phyloP scores from a whole-genome alignment of 2,888 invertebrate genomes.

The Metellina segmentata region DNA sequence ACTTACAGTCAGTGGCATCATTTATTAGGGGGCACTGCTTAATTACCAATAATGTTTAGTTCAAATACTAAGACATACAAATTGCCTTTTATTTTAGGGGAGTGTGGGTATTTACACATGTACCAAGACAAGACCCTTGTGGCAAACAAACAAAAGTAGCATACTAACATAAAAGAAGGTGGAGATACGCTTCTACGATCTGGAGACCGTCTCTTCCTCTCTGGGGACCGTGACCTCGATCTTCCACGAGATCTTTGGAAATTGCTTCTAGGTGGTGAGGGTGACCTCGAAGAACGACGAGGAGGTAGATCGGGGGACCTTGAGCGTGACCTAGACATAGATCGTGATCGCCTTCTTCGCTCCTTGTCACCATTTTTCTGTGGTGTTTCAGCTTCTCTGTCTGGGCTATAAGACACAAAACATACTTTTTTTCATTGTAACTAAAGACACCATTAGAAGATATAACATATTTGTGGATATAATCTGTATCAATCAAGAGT shows the following conservation, averaged over 20 bases:
- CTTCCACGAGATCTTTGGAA: constrained; percentile 77
- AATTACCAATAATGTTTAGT: no score
- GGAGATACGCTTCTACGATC: constrained; percentile 84
- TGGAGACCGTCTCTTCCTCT: constrained; percentile 78
- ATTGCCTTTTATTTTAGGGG: not conserved
- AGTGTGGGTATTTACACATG: no score
- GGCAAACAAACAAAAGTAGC: not conserved
- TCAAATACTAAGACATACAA: not conserved
- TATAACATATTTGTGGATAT: no score
- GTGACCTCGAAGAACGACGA: constrained; percentile 54
- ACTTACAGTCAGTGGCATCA: no score
- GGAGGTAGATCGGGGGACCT: constrained; percentile 79
- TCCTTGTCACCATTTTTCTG: constrained; percentile 62
- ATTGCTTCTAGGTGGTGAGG: constrained; percentile 51
- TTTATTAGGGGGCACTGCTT: no score
- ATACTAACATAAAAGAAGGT: constrained; percentile 88
- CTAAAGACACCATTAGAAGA: no score
- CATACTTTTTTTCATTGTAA: no score
- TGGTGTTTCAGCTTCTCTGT: constrained; percentile 17
- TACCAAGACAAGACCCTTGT: not conserved
- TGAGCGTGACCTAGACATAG: constrained; percentile 79
- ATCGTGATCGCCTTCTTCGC: constrained; percentile 61
- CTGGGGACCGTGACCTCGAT: constrained; percentile 78
- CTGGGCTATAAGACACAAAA: constrained; percentile 47
- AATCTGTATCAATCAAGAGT: no score